Conservation (phyloP, 2,888 invertebrate genomes). For the Meteorus colon region DNA sequence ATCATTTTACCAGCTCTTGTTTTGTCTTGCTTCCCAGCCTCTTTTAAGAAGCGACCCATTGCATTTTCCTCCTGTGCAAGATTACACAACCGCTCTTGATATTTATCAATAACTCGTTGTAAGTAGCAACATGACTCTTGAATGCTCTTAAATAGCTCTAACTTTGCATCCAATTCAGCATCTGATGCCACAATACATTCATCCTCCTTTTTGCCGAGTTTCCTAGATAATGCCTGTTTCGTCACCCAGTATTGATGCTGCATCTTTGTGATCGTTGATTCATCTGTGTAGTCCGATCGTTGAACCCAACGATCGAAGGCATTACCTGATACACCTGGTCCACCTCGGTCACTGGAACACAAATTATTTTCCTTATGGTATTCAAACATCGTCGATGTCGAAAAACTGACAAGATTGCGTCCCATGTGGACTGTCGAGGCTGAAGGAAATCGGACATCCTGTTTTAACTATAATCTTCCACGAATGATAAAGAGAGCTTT, state of each 20-base stretch:
- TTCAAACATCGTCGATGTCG: neutral
- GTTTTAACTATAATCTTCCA: neutral
- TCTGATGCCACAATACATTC: slow-evolving; percentile 97
- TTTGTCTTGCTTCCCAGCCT: slow-evolving; percentile 90
- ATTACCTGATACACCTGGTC: slow-evolving; percentile 67
- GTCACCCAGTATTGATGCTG: slow-evolving; percentile 99
- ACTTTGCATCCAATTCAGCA: slow-evolving; percentile 96
- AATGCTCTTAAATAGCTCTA: slow-evolving; percentile 94
- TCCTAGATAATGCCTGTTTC: slow-evolving; percentile 94
- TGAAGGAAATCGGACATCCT: slow-evolving; percentile 33
- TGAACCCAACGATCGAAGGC: slow-evolving; percentile 76
- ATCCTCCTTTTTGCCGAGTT: slow-evolving; percentile 97
- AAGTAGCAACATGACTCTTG: slow-evolving; percentile 91
- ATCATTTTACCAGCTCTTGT: slow-evolving; percentile 90
- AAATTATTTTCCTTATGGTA: neutral
- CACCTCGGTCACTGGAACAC: slow-evolving; percentile 60
- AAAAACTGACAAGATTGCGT: neutral
- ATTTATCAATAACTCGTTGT: slow-evolving; percentile 91
- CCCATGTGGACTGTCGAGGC: neutral
- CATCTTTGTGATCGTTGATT: slow-evolving; percentile 79
- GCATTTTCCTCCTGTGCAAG: slow-evolving; percentile 97
- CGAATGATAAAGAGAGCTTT: slow-evolving; percentile 23
- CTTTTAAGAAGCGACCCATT: slow-evolving; percentile 94
- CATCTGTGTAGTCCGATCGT: slow-evolving; percentile 69
- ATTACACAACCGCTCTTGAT: slow-evolving; percentile 93